phyloP scores from a whole-genome alignment of 1,140 invertebrate species.

The Pararge aegeria region DNA sequence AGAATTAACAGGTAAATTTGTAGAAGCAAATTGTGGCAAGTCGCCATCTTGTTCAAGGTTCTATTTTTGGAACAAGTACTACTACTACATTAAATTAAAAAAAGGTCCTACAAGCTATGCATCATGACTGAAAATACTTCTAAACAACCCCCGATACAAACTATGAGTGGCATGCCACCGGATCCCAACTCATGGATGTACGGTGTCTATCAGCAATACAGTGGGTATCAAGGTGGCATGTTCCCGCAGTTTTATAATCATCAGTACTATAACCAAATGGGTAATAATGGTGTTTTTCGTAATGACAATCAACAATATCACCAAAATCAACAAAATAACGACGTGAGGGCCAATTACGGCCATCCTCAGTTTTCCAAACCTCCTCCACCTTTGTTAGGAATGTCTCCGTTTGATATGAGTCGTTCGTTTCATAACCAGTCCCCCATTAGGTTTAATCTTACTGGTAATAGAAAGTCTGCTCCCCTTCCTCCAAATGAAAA shows the following conservation, averaged over 20 bases:
- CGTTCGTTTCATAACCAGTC: constrained; percentile 77
- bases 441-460: constrained; percentile 82
- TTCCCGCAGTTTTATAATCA: constrained; percentile 71
- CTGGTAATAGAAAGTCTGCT: constrained; percentile 74
- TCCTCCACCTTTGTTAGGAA: constrained; percentile 70
- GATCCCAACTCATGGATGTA: constrained; percentile 74
- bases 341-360: constrained; percentile 41
- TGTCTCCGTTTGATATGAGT: constrained; percentile 60
- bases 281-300: constrained; percentile 50
- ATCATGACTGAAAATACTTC: constrained; percentile 65
- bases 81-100: constrained; percentile 6
- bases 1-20: constrained; percentile 1
- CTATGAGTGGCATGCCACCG: constrained; percentile 63
- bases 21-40: constrained; percentile 7
- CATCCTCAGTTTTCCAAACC: constrained; percentile 68
- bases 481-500: constrained; percentile 73
- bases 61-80: constrained; percentile 21
- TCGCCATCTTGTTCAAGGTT: constrained; percentile 44
- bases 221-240: constrained; percentile 65
- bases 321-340: constrained; percentile 54
- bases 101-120: constrained; percentile 6
- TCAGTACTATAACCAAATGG: constrained; percentile 70
- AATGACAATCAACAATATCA: constrained; percentile 56
- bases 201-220: constrained; percentile 71
- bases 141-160: constrained; percentile 72